Base-by-base conservation (phyloP, 2,797 vertebrate genomes). In the Mormyrops attenuatus region DNA sequence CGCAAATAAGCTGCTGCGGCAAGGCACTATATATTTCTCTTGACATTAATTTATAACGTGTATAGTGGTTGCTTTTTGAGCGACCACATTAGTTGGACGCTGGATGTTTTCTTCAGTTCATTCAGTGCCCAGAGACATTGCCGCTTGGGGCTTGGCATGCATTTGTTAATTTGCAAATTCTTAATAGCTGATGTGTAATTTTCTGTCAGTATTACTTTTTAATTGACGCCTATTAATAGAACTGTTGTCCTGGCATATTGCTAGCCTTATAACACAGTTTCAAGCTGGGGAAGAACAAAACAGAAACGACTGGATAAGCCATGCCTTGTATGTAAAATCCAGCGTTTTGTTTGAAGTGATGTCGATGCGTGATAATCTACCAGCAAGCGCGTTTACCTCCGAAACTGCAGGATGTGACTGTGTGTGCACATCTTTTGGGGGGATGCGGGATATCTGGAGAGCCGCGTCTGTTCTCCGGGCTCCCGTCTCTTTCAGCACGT, bases 141-240 rank as follows among this genome's bases (percentile, higher is more conserved):
- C 77, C 77, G 41, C 77, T 47, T 20, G 20, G 77, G 77, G 77
- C 17, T 82, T 47, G 41, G 20, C n/a, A 82, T 82, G 41, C 77
- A 47, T 82, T 47, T 82, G 38, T 50, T 53, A 80, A 52, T 55
- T 80, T 89, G 88, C 73, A 80, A 82, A 55, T 49, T 47, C 73
- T 80, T 47, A 82, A 47, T 82, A 82, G 77, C 38, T 44, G 41
- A n/a, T 82, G 41, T 82, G 17, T n/a, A 82, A 82, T 82, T 82
- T 82, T 82, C 77, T 47, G 30, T 47, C 38, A n/a, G 41, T 44
- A 80, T 80, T 80, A 41, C 38, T 82, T 82, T 82, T 47, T 44
- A 82, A 82, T 82, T 82, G 77, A 82, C 38, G 77, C 8, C 13
- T 73, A 73, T 38, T 73, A 73, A 38, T 73, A 73, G 66, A n/a